Base-by-base conservation (phyloP, 2,113 vertebrate species). In the Alethe diademata region DNA sequence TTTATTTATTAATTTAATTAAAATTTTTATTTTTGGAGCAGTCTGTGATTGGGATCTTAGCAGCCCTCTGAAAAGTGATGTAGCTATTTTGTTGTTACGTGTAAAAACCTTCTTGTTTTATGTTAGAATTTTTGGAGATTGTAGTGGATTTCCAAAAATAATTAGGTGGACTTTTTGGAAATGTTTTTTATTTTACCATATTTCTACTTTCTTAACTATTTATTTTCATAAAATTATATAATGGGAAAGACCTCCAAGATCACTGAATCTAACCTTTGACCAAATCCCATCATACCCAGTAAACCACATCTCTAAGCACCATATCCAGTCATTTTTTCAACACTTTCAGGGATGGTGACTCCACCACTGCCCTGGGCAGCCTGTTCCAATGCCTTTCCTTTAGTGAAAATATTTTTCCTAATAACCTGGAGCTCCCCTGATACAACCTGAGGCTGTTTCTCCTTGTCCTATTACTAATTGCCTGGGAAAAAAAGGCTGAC, bases 371-470 rank as follows among this genome's bases (percentile, higher is more conserved):
- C 43, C 38, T 28, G 33, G 17, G 18, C 38, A 69, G 8, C 14
- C 22, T 69, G 26, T 38, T 76, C 45, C 62, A 69, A 15, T 19
- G 38, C 22, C 19, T 26, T 19, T 23, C 15, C 50, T 33, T 9
- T 11, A n/a, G 4, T n/a, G 15, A 70, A 78, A 53, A 38, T 60
- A 38, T 14, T n/a, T 78, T 53, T 86, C 28, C 47, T 38, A 1
- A 7, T 28, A 16, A 38, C 19, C n/a, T 53, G 47, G n/a, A n/a
- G 12, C 3, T 53, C 33, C 33, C 8, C 73, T 33, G 33, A 18
- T 23, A 53, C 26, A 45, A 33, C 23, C 33, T n/a, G 54, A 23
- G 36, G 47, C 3, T 0, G 0, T 69, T 86, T n/a, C 8, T 19
- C 23, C 22, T 36, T 45, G 14, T 60, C 26, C 33, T 38, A 2